Evolutionary conservation across 2,888 invertebrate genomes (phyloP), one percentile per base, ranked within the genome.

Genomic region (Ptilodon capucinus): DNA sequence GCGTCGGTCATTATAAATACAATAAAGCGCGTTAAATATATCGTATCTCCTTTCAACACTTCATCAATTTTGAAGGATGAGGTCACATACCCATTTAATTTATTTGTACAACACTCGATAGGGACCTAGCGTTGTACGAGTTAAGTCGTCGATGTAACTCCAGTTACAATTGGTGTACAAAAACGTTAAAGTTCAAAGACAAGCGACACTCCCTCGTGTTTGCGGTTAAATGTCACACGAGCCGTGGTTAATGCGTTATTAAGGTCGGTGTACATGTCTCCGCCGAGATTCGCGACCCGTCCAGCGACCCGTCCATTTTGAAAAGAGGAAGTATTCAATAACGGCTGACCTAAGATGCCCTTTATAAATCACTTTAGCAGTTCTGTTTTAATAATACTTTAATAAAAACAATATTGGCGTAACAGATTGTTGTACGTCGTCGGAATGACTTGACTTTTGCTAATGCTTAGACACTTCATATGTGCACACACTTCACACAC

Each of bases 141-240:
- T 32, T 32, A 36, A 17, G 11, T 47, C 21, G 46, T 46, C 51
- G 51, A 39, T 60, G 17, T 60, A 56, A 49, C 30, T 51, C 40
- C 57, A 50, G 50, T 59, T 58, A 60, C 62, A 64, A 68, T 64
- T 66, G 52, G 50, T 58, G 44, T 51, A 61, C 68, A 40, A 68
- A 67, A 62, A 60, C 52, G 57, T 61, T 6, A 75, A 75, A 75
- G 74, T 74, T 75, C 75, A 75, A 75, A 75, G 74, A 45, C 74
- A 48, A 45, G 30, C 51, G 59, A 56, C 69, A 57, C 57, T 59
- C 57, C 58, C 43, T 46, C 41, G 11, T 13, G 38, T 16, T 38
- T 38, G 44, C 51, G 16, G 16, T 45, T 60, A 70, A 69, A 70
- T 68, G 68, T 57, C 62, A 66, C 38, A 28, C 40, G 55, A 49